phyloP scores from a whole-genome alignment of 2,797 vertebrate species.

The Craterocephalus amniculus region DNA sequence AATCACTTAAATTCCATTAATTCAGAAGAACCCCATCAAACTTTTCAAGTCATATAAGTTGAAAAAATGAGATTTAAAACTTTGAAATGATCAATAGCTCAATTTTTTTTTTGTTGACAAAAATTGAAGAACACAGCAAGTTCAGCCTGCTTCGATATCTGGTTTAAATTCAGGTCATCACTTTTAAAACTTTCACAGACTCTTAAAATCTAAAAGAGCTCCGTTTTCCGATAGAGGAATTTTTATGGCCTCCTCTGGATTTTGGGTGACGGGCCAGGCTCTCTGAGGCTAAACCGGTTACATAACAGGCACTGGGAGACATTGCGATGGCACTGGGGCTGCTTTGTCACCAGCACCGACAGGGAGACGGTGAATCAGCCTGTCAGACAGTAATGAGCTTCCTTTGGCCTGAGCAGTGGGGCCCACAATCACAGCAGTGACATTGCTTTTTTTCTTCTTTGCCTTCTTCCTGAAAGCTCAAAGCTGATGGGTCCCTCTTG shows the following conservation, averaged over 20 bases:
- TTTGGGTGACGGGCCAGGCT: constrained; percentile 38
- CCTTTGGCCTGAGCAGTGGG: constrained; percentile 32
- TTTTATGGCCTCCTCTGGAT: constrained; percentile 25
- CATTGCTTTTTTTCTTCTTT: constrained; percentile 11
- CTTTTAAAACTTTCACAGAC: background rate
- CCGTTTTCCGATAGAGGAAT: constrained; percentile 13
- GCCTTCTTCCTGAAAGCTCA: background rate
- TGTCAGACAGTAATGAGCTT: constrained; percentile 53
- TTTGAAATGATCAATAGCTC: background rate
- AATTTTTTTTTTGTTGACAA: background rate
- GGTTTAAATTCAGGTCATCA: background rate
- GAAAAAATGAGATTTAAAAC: background rate
- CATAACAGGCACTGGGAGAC: constrained; percentile 45
- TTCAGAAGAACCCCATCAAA: background rate
- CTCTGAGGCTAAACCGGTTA: constrained; percentile 37
- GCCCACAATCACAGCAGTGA: constrained; percentile 52
- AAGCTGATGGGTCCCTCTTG: constrained; percentile 28
- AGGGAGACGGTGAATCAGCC: constrained; percentile 56
- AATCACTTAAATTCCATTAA: background rate
- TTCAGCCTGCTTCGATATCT: background rate
- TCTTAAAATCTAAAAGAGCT: background rate
- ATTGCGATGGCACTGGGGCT: constrained; percentile 45
- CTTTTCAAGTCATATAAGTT: background rate
- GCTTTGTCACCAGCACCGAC: constrained; percentile 53
- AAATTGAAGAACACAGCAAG: background rate